Evolutionary conservation across 92 coral and sea anemone genomes (phyloP).

Genomic region (Parazoanthus darwini): DNA sequence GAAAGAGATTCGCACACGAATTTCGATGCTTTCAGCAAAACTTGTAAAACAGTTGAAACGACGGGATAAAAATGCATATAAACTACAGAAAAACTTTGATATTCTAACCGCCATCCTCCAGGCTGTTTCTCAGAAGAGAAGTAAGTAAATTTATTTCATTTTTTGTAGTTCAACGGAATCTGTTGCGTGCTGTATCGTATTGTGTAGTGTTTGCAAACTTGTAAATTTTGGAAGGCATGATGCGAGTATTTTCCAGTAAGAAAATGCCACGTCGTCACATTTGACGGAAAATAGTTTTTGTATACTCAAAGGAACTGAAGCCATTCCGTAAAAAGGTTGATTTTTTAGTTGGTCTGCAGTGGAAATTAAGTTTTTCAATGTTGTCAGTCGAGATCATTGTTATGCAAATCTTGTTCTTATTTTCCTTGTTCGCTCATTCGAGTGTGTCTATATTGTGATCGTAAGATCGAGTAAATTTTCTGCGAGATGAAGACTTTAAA

Average conservation of each 20-base stretch:
- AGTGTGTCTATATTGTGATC: slow-evolving; percentile 7
- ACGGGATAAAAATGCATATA: slow-evolving; percentile 95
- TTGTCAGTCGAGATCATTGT: slow-evolving; percentile 17
- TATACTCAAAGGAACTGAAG: background rate
- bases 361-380: background rate
- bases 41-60: slow-evolving; percentile 93
- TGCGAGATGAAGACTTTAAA: background rate
- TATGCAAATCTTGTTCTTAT: slow-evolving; percentile 30
- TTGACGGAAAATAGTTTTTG: slow-evolving; percentile 8
- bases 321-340: background rate
- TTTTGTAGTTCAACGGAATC: background rate
- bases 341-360: background rate
- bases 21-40: slow-evolving; percentile 93
- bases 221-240: background rate
- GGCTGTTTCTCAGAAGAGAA: slow-evolving; percentile 96
- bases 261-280: background rate
- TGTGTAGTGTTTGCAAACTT: background rate
- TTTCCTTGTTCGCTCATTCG: slow-evolving; percentile 24
- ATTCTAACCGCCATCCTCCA: slow-evolving; percentile 94
- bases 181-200: slow-evolving; percentile 5
- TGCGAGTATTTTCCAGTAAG: background rate
- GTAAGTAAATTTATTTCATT: slow-evolving; percentile 57
- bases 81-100: slow-evolving; percentile 92
- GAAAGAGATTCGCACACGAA: slow-evolving; percentile 82
- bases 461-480: background rate